Base-by-base conservation (phyloP, 2,888 invertebrate genomes). In the Phorcus lineatus region DNA sequence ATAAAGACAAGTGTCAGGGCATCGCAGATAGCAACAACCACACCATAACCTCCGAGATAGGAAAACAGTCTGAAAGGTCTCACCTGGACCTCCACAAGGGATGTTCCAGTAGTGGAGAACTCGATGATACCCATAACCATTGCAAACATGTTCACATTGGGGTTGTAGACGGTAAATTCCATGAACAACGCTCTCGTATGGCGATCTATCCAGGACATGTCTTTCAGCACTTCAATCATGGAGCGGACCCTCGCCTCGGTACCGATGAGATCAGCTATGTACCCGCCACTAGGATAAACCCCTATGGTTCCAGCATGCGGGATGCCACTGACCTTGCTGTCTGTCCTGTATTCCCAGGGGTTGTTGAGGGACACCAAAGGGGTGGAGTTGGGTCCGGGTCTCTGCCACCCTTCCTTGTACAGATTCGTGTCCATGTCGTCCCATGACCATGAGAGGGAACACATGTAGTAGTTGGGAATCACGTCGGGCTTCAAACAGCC, bases 141-240 rank as follows among this genome's bases (percentile, higher is more conserved):
- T 11, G 86, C 83, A 79, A 90, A 90, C 78, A 89, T 75, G 79
- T 90, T 90, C 31, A 87, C 85, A 74, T 89, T 88, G 0, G 89
- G 87, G 67, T 89, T 89, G 75, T 90, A 90, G 3, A 88, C 80
- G 1, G 88, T 87, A 74, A 89, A 86, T 80, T 89, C 89, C 7
- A 90, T 80, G 77, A 88, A 86, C n/a, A 90, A 57, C 31, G 86
- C 84, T 77, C 89, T 78, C 0, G 89, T 88, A 52, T 84, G 83
- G 54, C 82, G 74, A 79, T 90, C 88, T 2, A 89, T 78, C 90
- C 90, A 90, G 13, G 82, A 53, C 4, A 80, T 77, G 9, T 57
- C 40, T 47, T 84, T 66, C 17, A 88, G 75, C 9, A 80, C 79
- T 6, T 78, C 52, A 11, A 86, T 66, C 6, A 83, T 84, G 17